Percentiles rank a stretch among this genome's conserved stretches.
Conservation (phyloP, 2,113 vertebrate genomes). For the Clupea harengus region DNA sequence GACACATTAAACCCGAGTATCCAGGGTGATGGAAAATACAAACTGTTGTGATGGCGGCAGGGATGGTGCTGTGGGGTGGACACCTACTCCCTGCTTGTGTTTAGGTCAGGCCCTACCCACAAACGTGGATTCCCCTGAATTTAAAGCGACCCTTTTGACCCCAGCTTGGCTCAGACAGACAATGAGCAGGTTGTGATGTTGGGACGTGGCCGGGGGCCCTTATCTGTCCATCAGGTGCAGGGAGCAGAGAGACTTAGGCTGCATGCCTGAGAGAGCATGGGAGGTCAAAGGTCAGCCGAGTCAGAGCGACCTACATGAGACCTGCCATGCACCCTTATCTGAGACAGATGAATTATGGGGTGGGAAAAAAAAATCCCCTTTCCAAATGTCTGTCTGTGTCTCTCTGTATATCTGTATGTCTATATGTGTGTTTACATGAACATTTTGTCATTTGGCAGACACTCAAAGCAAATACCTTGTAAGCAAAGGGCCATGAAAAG, state of each 20-base stretch:
- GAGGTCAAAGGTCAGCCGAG: neutral
- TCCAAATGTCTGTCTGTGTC: neutral
- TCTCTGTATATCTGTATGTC: neutral
- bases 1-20: neutral
- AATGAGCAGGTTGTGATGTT: conserved; percentile 6
- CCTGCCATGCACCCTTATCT: neutral
- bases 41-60: neutral
- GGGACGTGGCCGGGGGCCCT: neutral
- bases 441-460: neutral
- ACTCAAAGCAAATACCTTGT: neutral
- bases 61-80: neutral
- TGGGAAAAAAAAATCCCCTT: neutral
- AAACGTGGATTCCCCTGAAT: neutral
- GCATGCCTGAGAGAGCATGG: neutral
- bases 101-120: neutral
- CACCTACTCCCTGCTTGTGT: neutral
- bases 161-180: neutral
- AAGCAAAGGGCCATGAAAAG: neutral
- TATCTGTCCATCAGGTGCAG: conserved; percentile 15
- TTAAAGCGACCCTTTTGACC: neutral
- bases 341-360: conserved; percentile 6
- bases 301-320: neutral
- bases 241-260: neutral
- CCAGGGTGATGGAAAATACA: neutral
- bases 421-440: neutral